Conservation (phyloP, 2,797 vertebrate species). For the Toxotes lorentzi region DNA sequence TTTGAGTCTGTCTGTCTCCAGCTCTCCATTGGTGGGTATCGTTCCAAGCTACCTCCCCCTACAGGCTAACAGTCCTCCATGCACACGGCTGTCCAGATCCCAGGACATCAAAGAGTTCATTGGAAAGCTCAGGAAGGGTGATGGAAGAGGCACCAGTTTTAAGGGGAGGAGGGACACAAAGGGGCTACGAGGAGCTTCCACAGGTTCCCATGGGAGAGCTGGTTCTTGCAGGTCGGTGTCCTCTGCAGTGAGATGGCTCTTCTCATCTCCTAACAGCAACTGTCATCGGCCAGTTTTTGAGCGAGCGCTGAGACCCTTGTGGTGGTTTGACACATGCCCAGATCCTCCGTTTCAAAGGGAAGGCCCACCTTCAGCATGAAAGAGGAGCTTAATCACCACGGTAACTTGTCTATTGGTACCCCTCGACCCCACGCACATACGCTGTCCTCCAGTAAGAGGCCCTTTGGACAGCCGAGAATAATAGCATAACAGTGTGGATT, state of each 20-base stretch:
- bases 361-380: conserved; percentile 71
- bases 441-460: conserved; percentile 44
- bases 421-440: conserved; percentile 5
- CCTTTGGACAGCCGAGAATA: conserved; percentile 34
- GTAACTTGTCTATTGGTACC: conserved; percentile 57
- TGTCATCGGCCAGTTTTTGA: conserved; percentile 71
- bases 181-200: conserved; percentile 5
- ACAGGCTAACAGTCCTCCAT: conserved; percentile 28
- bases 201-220: conserved; percentile 72
- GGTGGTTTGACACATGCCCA: conserved; percentile 57
- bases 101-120: conserved; percentile 60
- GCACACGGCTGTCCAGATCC: conserved; percentile 29
- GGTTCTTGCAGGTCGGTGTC: conserved; percentile 37
- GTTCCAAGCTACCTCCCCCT: conserved; percentile 20
- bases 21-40: conserved; percentile 11
- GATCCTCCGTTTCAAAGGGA: conserved; percentile 72
- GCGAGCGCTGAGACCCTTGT: conserved; percentile 51
- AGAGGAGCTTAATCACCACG: conserved; percentile 78
- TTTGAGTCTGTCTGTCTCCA: conserved; percentile 4
- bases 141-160: conserved; percentile 33
- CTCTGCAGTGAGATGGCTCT: conserved; percentile 19
- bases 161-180: background rate
- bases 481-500: conserved; percentile 27
- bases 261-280: conserved; percentile 60
- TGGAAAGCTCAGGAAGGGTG: conserved; percentile 30